Percentiles rank a stretch among this genome's conserved stretches.
Conservation (phyloP, 2,888 invertebrate species). For the Aspidapion aeneum region DNA sequence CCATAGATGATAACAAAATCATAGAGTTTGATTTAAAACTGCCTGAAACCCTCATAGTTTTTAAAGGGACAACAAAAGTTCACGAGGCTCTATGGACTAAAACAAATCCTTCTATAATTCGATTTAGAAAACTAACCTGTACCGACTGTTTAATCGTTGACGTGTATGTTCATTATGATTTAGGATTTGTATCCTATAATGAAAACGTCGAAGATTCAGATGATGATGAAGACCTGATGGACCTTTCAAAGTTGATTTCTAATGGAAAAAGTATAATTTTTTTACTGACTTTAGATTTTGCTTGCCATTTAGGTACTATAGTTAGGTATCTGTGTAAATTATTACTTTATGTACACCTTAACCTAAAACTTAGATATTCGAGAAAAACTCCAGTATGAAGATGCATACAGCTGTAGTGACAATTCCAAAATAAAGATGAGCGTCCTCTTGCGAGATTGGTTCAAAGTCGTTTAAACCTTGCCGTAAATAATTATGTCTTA, state of each 20-base stretch:
- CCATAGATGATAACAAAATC: not conserved
- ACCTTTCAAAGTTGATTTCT: not conserved
- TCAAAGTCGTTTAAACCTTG: not conserved
- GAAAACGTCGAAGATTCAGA: constrained; percentile 2
- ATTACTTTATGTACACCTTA: not conserved
- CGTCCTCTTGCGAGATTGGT: constrained; percentile 3
- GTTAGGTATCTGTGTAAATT: not conserved
- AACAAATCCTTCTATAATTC: not conserved
- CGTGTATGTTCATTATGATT: constrained; percentile 8
- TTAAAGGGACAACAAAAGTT: not conserved
- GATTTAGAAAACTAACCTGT: constrained; percentile 2
- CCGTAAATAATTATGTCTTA: constrained; percentile 4
- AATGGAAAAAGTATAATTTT: not conserved
- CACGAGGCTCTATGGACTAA: constrained; percentile 2
- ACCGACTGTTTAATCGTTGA: constrained; percentile 2
- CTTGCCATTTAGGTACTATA: not conserved
- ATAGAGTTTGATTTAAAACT: not conserved
- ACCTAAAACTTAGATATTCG: not conserved
- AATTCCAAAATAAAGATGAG: constrained; percentile 4
- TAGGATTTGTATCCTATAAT: constrained; percentile 1
- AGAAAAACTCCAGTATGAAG: not conserved
- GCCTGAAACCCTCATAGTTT: not conserved
- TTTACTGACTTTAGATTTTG: not conserved
- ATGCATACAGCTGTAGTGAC: constrained; percentile 2
- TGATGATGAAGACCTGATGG: not conserved